phyloP scores from a whole-genome alignment of 1,140 invertebrate species.

The Drosophila hydei region DNA sequence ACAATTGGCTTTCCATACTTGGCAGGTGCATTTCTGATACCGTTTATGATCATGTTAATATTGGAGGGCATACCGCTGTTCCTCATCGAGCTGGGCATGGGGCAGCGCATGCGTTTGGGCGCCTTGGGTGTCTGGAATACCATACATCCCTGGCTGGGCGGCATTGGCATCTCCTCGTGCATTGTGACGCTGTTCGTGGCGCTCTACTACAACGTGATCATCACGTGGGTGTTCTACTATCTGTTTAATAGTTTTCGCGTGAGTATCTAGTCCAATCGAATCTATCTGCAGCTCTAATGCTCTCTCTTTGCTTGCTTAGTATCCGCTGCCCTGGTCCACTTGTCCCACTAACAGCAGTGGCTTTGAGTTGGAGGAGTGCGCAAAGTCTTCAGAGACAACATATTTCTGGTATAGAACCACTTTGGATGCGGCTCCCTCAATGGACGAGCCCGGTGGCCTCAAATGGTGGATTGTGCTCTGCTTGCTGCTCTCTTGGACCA shows the following conservation, averaged over 20 bases:
- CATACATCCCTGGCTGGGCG: constrained; percentile 95
- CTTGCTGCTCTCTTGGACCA: constrained; percentile 95
- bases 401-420: constrained; percentile 96
- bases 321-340: constrained; percentile 92
- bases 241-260: constrained; percentile 95
- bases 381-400: constrained; percentile 91
- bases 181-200: constrained; percentile 96
- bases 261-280: constrained; percentile 73
- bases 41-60: constrained; percentile 97
- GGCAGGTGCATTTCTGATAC: constrained; percentile 97
- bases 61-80: constrained; percentile 97
- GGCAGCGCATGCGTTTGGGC: constrained; percentile 94
- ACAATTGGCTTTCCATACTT: constrained; percentile 43
- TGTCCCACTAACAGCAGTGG: constrained; percentile 90
- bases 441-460: constrained; percentile 92
- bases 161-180: constrained; percentile 94
- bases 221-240: constrained; percentile 99
- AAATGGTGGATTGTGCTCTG: constrained; percentile 98
- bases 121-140: constrained; percentile 97
- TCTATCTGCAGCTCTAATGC: neutral
- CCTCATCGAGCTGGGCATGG: constrained; percentile 96
- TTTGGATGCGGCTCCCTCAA: constrained; percentile 92
- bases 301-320: constrained; percentile 81
- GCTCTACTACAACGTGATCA: constrained; percentile 99
- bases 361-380: constrained; percentile 90